Conservation (phyloP, 2,113 vertebrate genomes). For the Anhinga rufa region DNA sequence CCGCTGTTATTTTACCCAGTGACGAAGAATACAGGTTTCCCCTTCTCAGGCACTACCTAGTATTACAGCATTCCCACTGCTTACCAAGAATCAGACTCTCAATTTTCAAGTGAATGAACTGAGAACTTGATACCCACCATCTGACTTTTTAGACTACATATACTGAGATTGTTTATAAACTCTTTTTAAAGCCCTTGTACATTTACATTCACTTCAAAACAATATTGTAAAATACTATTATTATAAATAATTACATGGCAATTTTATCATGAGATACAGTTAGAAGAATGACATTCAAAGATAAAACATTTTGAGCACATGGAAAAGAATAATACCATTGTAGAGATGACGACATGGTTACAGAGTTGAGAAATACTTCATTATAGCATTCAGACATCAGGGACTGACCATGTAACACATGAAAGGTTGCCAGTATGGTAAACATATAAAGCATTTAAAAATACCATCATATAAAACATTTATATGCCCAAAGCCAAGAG, state of each 20-base stretch:
- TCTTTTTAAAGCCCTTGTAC: not conserved
- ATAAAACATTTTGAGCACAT: not conserved
- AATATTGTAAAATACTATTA: not conserved
- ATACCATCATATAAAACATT: not conserved
- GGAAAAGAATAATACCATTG: slow-evolving; percentile 10
- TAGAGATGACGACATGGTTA: not conserved
- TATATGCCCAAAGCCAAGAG: not conserved
- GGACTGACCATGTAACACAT: not conserved
- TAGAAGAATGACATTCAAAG: not conserved
- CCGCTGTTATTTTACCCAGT: not conserved
- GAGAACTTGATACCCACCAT: not conserved
- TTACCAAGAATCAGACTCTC: slow-evolving; percentile 1
- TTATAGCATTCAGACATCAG: not conserved
- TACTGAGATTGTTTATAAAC: not conserved
- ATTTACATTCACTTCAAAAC: not conserved
- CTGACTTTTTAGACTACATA: not conserved
- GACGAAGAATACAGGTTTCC: not conserved
- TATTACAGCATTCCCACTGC: not conserved
- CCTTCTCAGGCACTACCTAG: not conserved
- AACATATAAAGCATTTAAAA: not conserved
- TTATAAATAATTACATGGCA: not conserved
- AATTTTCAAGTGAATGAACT: not conserved
- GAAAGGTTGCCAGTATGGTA: not conserved
- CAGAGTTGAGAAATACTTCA: not conserved
- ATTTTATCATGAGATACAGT: not conserved